Base-by-base conservation (phyloP, 1,140 invertebrate genomes). In the Drosophila parabipectinata region DNA sequence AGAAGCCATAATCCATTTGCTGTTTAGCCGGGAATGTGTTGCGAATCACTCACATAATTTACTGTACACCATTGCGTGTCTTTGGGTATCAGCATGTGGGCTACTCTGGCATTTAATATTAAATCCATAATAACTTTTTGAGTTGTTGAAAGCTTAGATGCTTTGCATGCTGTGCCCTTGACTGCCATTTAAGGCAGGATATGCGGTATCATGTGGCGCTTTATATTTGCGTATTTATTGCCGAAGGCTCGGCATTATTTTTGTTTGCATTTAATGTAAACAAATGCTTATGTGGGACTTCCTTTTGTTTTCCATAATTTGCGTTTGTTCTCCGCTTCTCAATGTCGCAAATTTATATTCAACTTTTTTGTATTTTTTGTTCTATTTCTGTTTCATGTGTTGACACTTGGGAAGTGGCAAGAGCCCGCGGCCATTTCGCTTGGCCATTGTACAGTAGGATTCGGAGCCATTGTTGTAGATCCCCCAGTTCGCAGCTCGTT, bases 171-270 rank as follows among this genome's bases (percentile, higher is more conserved):
- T 83, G 79, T 37, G 56, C 56, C 26, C 34, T 37, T 37, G 34
- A 37, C 34, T 37, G 34, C 34, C 34, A 37, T 37, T 37, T 37
- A 37, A 59, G 45, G 30, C 9, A 30, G 56, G 61, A 81, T 55
- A 66, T 62, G 69, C 52, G 54, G 28, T 59, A 62, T 87, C 82
- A 66, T 66, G 82, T 18, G 69, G 82, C 52, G 82, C 53, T 87
- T 72, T 58, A 52, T 73, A 78, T 87, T 87, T 87, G 82, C 73
- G 73, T 87, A 81, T 82, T 85, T 82, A 87, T 87, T 72, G 82
- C 69, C 62, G 45, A 53, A 63, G 79, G 60, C 60, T 59, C 53
- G 48, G 59, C 39, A 51, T 57, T 59, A 48, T 64, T 81, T 63
- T 53, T 45, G 9, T 57, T 60, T 51, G 32, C 45, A 47, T 59